Percentiles rank a stretch among this genome's conserved stretches.
Conservation (phyloP, 2,113 vertebrate species). For the Sinocyclocheilus anshuiensis region DNA sequence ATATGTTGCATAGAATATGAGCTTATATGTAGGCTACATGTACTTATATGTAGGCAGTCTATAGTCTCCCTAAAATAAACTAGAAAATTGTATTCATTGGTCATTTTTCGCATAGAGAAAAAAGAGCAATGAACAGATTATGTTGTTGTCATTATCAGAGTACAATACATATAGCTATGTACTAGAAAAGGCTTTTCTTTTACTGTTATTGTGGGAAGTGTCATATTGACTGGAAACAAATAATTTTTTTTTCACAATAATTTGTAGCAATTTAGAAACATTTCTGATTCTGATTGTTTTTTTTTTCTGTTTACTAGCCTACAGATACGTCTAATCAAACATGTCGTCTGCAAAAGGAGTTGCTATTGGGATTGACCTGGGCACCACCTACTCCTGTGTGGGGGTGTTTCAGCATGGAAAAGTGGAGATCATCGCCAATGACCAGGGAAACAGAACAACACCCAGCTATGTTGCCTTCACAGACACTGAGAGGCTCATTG, state of each 20-base stretch:
- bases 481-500: conserved; percentile 84
- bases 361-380: conserved; percentile 54
- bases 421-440: conserved; percentile 88
- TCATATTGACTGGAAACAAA: background rate
- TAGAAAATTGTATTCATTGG: background rate
- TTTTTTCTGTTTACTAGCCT: background rate
- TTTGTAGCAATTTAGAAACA: background rate
- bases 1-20: background rate
- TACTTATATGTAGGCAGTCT: background rate
- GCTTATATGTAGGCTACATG: background rate
- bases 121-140: background rate
- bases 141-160: background rate
- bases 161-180: background rate
- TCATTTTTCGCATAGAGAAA: background rate
- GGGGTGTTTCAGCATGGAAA: conserved; percentile 88
- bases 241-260: background rate
- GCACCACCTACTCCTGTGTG: conserved; percentile 69
- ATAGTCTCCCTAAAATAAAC: background rate
- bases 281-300: background rate
- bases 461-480: conserved; percentile 89
- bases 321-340: background rate
- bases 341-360: conserved; percentile 55
- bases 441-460: conserved; percentile 87
- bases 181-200: background rate
- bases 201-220: background rate